These are phyloP conservation scores for Acanthoscelides obtectus DNA, from an alignment of 2,888 invertebrate genomes.

Conservation along the genomic window DNA sequence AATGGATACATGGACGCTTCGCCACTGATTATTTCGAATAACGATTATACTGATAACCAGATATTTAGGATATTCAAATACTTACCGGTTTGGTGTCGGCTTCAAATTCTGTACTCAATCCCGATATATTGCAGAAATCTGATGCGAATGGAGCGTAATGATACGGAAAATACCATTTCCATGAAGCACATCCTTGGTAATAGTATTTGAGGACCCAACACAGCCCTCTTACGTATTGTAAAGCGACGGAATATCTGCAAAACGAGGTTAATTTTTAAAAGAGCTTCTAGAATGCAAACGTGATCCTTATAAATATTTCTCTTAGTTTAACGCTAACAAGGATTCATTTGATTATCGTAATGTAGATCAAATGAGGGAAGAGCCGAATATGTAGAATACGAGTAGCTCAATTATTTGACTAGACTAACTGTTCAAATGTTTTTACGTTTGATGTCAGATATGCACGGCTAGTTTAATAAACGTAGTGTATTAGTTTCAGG, in stretches of 20 bases:
- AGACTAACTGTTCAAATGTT: too few relatives aligned
- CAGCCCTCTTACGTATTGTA: constrained; percentile 92
- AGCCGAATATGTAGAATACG: too few relatives aligned
- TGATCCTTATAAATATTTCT: too few relatives aligned
- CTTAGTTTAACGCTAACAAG: too few relatives aligned
- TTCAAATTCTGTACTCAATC: constrained; percentile 83
- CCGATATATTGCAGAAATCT: constrained; percentile 90
- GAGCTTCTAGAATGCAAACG: neutral
- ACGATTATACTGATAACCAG: neutral
- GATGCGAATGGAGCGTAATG: constrained; percentile 99
- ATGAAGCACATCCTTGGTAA: constrained; percentile 98
- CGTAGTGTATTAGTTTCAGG: too few relatives aligned
- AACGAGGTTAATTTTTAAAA: constrained; percentile 5
- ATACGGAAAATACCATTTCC: constrained; percentile 99
- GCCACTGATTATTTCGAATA: too few relatives aligned
- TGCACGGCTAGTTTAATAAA: too few relatives aligned
- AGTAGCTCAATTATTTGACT: too few relatives aligned
- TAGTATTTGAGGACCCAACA: constrained; percentile 99
- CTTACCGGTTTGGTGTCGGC: constrained; percentile 80
- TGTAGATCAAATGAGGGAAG: too few relatives aligned
- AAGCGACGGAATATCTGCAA: constrained; percentile 74
- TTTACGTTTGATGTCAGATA: too few relatives aligned
- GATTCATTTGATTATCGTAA: too few relatives aligned
- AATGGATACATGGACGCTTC: too few relatives aligned
- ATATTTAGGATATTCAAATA: constrained; percentile 9